Percentiles rank a stretch among this genome's conserved stretches.
Evolutionary conservation across 2,797 vertebrate genomes (phyloP).

Genomic region (Spea hammondii): DNA sequence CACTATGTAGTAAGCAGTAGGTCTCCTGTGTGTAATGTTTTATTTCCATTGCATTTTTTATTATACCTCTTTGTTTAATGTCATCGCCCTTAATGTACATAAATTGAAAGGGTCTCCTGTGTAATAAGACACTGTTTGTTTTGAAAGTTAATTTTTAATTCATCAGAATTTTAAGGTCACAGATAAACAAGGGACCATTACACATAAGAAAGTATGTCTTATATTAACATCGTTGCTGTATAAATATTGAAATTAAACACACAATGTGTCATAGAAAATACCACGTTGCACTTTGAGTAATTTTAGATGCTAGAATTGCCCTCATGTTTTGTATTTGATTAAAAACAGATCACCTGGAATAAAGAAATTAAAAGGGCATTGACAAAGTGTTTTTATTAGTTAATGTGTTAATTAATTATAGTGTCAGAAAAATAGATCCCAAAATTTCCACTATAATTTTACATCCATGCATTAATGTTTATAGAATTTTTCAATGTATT

Average conservation of each 20-base stretch:
- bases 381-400: background rate
- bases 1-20: slow-evolving; percentile 41
- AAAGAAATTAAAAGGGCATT: background rate
- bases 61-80: slow-evolving; percentile 40
- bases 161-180: slow-evolving; percentile 46
- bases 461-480: no score
- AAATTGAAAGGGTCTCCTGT: slow-evolving; percentile 22
- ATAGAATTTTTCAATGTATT: background rate
- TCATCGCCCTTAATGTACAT: slow-evolving; percentile 47
- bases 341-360: no score
- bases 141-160: slow-evolving; percentile 34
- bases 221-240: slow-evolving; percentile 31
- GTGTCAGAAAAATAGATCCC: background rate
- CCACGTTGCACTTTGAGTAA: no score
- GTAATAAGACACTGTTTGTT: slow-evolving; percentile 28
- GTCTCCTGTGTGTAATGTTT: slow-evolving; percentile 52
- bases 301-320: no score
- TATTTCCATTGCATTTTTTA: slow-evolving; percentile 46
- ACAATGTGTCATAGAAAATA: background rate
- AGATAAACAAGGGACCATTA: slow-evolving; percentile 36
- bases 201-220: background rate
- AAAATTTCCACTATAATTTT: no score
- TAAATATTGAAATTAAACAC: background rate
- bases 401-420: background rate
- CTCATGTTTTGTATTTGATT: no score